Evolutionary conservation across 2,888 invertebrate genomes (phyloP), one percentile per base, ranked within the genome.

Genomic region (Rosalia funebris): DNA sequence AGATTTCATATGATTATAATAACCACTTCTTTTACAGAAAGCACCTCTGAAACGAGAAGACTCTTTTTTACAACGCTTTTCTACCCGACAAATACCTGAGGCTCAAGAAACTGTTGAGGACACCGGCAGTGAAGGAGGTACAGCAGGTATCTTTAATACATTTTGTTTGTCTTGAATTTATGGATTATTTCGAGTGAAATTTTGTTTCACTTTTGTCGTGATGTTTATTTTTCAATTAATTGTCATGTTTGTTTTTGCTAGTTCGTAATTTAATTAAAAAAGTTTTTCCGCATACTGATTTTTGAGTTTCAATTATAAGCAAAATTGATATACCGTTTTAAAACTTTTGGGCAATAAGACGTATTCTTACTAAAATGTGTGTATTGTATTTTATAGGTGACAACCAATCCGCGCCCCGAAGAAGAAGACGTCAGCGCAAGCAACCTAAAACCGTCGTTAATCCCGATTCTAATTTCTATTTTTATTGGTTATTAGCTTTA

Each of bases 401-500:
- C 60, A 74, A 77, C 47, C 77, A 78, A 45, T 73, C 79, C 36
- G 73, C 75, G 10, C 75, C 74, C 7, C 83, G 89, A 57, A 84
- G 90, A 62, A 84, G 91, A 58, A 84, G 91, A 67, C 85, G 90
- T 67, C 86, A 87, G 59, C 87, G 91, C 59, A 87, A 89, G 66
- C 91, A 88, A 62, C 91, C 92, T 1, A 85, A 89, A 53, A 89
- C 90, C 16, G 95, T 97, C 52, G 92, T 97, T 70, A 96, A 96
- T 82, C 96, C 96, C 0, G 96, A 97, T 83, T 95, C 95, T 77
- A 95, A 94, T 82, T 93, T 95, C 83, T 95, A 95, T 85, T 97
- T 96, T 84, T 93, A 95, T 82, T 97, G 97, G 97, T 83, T 97
- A 71, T 91, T 94, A 86, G 82, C 95, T 66, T 87, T 96, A 72